These are phyloP conservation scores for Spisula solida DNA, from an alignment of 2,888 invertebrate species.

Conservation along the genomic window DNA sequence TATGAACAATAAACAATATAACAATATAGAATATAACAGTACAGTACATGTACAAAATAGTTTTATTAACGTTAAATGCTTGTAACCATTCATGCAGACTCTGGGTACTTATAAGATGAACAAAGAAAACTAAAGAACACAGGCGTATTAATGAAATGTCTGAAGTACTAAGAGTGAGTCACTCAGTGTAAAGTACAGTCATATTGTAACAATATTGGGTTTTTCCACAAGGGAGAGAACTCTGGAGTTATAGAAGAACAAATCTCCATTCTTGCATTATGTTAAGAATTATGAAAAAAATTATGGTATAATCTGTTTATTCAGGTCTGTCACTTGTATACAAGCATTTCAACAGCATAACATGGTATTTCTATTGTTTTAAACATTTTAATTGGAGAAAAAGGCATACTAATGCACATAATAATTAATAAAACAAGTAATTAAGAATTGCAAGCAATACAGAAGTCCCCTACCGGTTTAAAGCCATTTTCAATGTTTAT, in stretches of 20 bases:
- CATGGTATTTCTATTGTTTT: no score
- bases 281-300: background rate
- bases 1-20: background rate
- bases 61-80: background rate
- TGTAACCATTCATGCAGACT: background rate
- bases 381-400: no score
- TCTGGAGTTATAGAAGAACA: background rate
- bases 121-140: background rate
- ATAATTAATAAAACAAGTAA: no score
- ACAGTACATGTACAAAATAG: background rate
- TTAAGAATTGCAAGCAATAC: no score
- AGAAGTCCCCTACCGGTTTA: no score
- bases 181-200: background rate
- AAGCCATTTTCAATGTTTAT: no score
- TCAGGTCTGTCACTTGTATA: no score
- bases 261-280: background rate
- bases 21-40: background rate
- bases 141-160: background rate
- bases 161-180: slow-evolving; percentile 5
- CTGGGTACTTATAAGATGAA: background rate
- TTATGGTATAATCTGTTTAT: no score
- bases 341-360: no score
- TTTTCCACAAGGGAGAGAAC: slow-evolving; percentile 9
- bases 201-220: background rate
- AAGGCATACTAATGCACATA: no score